Evolutionary conservation across 2,797 vertebrate genomes (phyloP).

Genomic region (Rallus crepitans): DNA sequence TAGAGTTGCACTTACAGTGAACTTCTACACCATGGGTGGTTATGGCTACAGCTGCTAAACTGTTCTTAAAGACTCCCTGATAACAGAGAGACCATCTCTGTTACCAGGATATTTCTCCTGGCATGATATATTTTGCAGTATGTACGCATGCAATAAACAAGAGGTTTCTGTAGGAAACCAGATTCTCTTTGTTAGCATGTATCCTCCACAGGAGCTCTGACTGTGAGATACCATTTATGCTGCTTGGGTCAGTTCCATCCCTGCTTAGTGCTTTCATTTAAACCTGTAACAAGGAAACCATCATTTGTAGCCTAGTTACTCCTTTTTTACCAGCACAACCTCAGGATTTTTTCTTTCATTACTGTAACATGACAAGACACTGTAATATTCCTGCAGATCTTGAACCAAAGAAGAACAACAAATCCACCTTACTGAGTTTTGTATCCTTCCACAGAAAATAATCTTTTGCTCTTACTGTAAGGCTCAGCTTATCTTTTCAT

Average conservation of each 20-base stretch:
- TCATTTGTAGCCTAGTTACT: background rate
- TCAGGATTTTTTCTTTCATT: background rate
- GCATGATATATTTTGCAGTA: background rate
- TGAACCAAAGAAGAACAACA: background rate
- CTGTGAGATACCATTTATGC: background rate
- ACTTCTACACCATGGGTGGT: background rate
- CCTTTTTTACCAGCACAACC: background rate
- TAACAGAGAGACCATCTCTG: background rate
- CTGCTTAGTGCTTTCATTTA: background rate
- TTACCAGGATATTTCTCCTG: background rate
- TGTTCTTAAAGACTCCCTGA: background rate
- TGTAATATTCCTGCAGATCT: background rate
- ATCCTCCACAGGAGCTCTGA: background rate
- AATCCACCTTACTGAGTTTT: background rate
- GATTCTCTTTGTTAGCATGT: background rate
- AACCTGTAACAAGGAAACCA: background rate
- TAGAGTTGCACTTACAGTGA: background rate
- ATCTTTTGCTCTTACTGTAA: background rate
- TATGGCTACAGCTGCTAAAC: background rate
- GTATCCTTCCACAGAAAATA: background rate
- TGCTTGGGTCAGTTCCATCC: background rate
- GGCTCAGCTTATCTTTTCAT: background rate
- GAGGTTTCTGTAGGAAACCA: background rate
- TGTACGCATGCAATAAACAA: background rate
- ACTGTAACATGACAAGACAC: background rate